Base-by-base conservation (phyloP, 2,888 invertebrate species). In the Hirtodrosophila alboralis region DNA sequence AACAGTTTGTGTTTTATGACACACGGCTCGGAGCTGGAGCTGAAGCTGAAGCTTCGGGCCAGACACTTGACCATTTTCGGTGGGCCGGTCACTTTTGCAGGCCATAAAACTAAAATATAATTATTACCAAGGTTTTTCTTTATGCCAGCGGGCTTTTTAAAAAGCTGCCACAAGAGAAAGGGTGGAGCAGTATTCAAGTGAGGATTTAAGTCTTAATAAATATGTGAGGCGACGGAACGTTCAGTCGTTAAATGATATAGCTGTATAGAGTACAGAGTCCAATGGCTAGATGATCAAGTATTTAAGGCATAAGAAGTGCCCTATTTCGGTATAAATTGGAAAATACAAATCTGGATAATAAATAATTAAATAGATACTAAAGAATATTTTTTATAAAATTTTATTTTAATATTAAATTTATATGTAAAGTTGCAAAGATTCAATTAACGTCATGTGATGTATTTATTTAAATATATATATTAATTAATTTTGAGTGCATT, bases 1-100 rank as follows among this genome's bases (percentile, higher is more conserved):
- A 81, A 81, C 80, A 81, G 87, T 85, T 87, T 81, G 66, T 83
- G 64, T 65, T 81, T 81, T 81, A 80, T 65, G 86, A 56, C 66
- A 48, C 64, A 62, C 62, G 47, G 51, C 53, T 47, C 30, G 58
- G 2, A 27, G 56, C 30, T 33, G 28, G 9, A 12, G 16, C 4
- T 26, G 28, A 3, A 28, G 53, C 40, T 36, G 61, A 7, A 33
- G 59, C 49, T 40, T 21, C 16, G 1, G 56, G 41, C 31, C 16
- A 14, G 33, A 18, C 63, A 58, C 60, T 67, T 58, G 67, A 56
- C 67, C 67, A 65, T 61, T 83, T 75, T 83, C 45, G 68, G 76
- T 76, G 79, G 79, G 79, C 67, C 70, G 79, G 83, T 71, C 76
- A 71, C 79, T 79, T 79, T 79, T 79, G 83, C 83, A 71, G 79